Evolutionary conservation across 2,113 vertebrate genomes (phyloP).

Genomic region (Muntiacus reevesi): DNA sequence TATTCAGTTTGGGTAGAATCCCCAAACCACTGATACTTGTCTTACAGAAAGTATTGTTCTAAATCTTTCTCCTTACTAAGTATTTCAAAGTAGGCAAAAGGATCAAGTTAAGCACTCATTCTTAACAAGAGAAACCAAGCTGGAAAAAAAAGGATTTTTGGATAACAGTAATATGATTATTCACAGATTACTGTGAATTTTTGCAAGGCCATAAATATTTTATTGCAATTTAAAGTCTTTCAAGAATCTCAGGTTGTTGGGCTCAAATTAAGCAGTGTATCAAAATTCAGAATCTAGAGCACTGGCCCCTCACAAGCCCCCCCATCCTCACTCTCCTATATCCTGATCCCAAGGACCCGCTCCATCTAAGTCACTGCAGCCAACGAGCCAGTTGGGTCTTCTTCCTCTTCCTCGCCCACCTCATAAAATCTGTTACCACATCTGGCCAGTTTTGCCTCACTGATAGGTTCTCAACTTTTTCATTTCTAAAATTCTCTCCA

Average conservation of each 20-base stretch:
- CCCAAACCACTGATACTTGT: neutral
- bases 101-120: neutral
- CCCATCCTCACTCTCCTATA: too few species aligned
- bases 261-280: neutral
- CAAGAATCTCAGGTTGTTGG: neutral
- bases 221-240: neutral
- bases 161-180: neutral
- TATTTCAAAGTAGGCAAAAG: neutral
- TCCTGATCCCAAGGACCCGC: neutral
- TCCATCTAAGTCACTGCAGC: neutral
- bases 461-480: neutral
- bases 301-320: neutral
- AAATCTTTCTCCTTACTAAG: neutral
- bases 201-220: neutral
- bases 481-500: neutral
- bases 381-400: neutral
- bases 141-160: neutral
- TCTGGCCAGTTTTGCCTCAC: neutral
- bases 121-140: neutral
- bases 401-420: neutral
- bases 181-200: neutral
- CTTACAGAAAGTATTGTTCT: neutral
- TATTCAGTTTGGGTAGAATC: neutral
- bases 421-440: neutral
- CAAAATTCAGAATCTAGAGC: neutral